A percentile compares a stretch with the other conserved stretches of the same genome.
phyloP scores from a whole-genome alignment of 2,113 vertebrate species.

The Numenius arquata region DNA sequence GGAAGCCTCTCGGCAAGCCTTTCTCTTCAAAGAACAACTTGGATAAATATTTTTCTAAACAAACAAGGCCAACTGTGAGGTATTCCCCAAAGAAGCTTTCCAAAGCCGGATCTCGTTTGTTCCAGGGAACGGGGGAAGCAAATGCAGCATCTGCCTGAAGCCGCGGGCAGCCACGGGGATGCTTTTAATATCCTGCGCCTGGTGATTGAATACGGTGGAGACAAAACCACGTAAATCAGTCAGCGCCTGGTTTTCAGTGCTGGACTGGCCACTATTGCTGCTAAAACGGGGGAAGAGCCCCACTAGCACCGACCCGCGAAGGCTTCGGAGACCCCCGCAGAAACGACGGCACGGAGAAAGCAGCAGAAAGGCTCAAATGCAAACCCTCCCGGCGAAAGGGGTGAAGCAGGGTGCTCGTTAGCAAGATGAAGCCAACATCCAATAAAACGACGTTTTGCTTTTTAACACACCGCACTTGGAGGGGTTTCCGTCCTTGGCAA shows the following conservation, averaged over 20 bases:
- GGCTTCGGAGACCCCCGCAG: background rate
- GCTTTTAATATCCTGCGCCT: background rate
- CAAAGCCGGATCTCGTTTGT: conserved; percentile 15
- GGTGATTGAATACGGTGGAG: background rate
- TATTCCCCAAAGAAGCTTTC: conserved; percentile 58
- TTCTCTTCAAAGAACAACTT: background rate
- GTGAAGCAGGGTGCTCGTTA: background rate
- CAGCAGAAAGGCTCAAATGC: background rate
- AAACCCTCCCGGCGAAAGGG: background rate
- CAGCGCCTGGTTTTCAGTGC: background rate
- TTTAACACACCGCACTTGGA: background rate
- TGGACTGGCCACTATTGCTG: background rate
- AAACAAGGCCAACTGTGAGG: conserved; percentile 52
- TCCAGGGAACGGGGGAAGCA: conserved; percentile 16
- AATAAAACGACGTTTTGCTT: background rate
- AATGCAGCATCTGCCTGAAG: conserved; percentile 44
- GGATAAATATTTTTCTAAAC: conserved; percentile 46
- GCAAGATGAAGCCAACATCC: background rate
- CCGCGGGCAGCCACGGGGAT: background rate
- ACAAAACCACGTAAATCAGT: background rate
- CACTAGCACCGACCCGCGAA: background rate
- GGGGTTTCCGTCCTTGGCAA: background rate
- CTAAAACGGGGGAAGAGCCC: background rate
- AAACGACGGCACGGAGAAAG: rapidly evolving
- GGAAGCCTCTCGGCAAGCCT: background rate